Conservation (phyloP, 37 sponge, comb jelly and placozoan species). For the Dysidea cf. avara region DNA sequence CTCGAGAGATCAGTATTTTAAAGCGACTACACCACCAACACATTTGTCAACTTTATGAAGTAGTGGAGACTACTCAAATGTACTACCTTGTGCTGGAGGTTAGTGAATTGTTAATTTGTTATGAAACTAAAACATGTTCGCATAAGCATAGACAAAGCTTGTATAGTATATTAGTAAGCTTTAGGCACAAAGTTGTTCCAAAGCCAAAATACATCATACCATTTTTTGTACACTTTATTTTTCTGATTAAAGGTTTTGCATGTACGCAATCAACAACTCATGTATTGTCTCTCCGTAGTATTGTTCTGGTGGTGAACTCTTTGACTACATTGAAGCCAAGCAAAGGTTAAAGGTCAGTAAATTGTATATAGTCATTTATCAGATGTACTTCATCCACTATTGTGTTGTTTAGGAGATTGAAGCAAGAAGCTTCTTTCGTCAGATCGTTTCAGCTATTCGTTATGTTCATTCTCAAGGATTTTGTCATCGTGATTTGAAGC, state of each 20-base stretch:
- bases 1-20: constrained; percentile 72
- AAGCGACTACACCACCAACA: constrained; percentile 87
- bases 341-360: constrained; percentile 77
- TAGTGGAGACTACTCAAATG: constrained; percentile 81
- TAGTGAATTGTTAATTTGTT: no score
- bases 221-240: no score
- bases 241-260: no score
- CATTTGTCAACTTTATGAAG: constrained; percentile 88
- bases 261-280: no score
- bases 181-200: no score
- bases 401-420: constrained; percentile 71
- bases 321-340: constrained; percentile 95
- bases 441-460: constrained; percentile 77
- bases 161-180: no score
- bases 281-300: constrained; percentile 56
- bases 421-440: constrained; percentile 86
- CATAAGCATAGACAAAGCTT: no score
- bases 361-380: no score
- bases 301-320: constrained; percentile 92
- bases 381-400: no score
- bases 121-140: no score
- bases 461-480: constrained; percentile 79
- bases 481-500: constrained; percentile 88
- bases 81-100: constrained; percentile 85
- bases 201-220: no score